Evolutionary conservation across 1,140 invertebrate species (phyloP).

Genomic region (Tribolium madens): DNA sequence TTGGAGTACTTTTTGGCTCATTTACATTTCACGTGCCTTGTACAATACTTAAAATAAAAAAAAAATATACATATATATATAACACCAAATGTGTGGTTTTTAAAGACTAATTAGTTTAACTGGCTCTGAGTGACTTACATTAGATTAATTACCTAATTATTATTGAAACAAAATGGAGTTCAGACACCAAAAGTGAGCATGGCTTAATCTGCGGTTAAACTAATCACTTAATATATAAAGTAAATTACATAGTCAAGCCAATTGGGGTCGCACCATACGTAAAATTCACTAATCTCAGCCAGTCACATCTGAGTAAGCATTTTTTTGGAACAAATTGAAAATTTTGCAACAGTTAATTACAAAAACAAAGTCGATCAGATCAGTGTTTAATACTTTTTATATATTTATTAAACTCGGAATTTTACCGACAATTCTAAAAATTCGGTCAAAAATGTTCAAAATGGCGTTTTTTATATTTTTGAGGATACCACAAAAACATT

Average conservation of each 20-base stretch:
- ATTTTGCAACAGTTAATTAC: too few relatives aligned
- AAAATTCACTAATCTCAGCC: background rate
- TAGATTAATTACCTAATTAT: slow-evolving; percentile 23
- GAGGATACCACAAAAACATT: too few relatives aligned
- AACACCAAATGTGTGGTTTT: background rate
- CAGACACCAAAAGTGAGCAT: slow-evolving; percentile 18
- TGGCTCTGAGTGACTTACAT: slow-evolving; percentile 15
- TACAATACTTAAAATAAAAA: background rate
- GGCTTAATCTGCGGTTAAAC: slow-evolving; percentile 26
- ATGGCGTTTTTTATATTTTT: too few relatives aligned
- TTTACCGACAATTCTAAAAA: too few relatives aligned
- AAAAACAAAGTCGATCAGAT: too few relatives aligned
- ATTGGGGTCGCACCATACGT: background rate
- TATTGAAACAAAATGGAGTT: slow-evolving; percentile 27
- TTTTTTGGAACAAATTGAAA: too few relatives aligned
- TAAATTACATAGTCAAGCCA: slow-evolving; percentile 2
- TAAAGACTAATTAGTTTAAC: slow-evolving; percentile 19
- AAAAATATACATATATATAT: background rate
- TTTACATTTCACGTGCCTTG: slow-evolving; percentile 9
- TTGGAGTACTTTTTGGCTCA: slow-evolving; percentile 13
- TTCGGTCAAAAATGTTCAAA: too few relatives aligned
- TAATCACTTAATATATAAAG: slow-evolving; percentile 19
- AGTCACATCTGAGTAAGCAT: too few relatives aligned
- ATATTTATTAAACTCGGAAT: too few relatives aligned
- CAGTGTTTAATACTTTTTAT: too few relatives aligned